These are phyloP conservation scores for Steinernema carpocapsae DNA, from an alignment of 2,888 invertebrate species.

Conservation along the genomic window DNA sequence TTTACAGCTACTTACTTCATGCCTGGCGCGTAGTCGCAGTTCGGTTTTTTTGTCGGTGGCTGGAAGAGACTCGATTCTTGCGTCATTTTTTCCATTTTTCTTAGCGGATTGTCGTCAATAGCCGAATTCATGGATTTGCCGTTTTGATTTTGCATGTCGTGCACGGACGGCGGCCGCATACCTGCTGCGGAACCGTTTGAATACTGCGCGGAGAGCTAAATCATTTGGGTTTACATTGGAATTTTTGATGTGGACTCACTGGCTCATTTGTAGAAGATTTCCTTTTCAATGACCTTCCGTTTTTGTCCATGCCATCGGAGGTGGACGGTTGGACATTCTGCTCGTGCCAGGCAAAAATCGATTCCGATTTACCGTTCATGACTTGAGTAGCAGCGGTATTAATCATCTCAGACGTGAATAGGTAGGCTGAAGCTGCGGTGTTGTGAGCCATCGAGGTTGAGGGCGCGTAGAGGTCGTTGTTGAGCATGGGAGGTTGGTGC, in stretches of 20 bases:
- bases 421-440: background rate
- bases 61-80: slow-evolving; percentile 33
- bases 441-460: slow-evolving; percentile 25
- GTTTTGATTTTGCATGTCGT: slow-evolving; percentile 19
- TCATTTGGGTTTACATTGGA: background rate
- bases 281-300: slow-evolving; percentile 16
- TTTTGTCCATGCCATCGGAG: background rate
- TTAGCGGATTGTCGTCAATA: slow-evolving; percentile 37
- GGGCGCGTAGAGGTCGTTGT: background rate
- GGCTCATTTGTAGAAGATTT: slow-evolving; percentile 12
- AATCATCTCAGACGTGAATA: slow-evolving; percentile 29
- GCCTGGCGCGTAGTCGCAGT: slow-evolving; percentile 23
- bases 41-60: slow-evolving; percentile 32
- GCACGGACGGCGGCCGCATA: slow-evolving; percentile 14
- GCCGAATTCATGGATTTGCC: slow-evolving; percentile 12
- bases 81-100: slow-evolving; percentile 38
- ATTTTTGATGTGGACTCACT: background rate
- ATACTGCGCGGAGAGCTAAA: background rate
- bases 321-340: slow-evolving; percentile 16
- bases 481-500: background rate
- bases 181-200: slow-evolving; percentile 9
- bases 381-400: slow-evolving; percentile 10
- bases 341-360: slow-evolving; percentile 28
- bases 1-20: slow-evolving; percentile 6
- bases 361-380: slow-evolving; percentile 20